These are phyloP conservation scores for Fukomys damarensis DNA, from an alignment of 2,113 vertebrate species.

Conservation along the genomic window DNA sequence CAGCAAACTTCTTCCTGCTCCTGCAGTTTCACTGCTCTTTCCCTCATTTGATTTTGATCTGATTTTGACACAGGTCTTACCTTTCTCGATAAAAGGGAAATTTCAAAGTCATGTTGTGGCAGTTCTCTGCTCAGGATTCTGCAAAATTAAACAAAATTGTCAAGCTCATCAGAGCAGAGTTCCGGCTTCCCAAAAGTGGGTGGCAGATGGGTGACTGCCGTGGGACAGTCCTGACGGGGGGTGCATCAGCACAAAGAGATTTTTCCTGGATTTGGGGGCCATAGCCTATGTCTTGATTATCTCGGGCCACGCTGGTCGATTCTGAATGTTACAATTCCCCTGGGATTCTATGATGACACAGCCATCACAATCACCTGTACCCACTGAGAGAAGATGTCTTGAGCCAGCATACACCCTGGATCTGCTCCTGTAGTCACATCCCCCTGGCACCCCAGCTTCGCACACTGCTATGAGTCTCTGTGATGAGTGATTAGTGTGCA, in stretches of 20 bases:
- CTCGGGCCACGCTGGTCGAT: not conserved
- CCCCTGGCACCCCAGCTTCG: rapidly evolving
- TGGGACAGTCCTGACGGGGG: no score
- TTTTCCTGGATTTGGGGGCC: no score
- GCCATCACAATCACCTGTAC: not conserved
- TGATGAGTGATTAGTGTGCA: not conserved
- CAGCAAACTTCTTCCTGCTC: not conserved
- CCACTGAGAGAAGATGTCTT: not conserved
- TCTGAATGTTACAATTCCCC: not conserved
- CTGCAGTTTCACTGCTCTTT: not conserved
- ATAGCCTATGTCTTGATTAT: not conserved
- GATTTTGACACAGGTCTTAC: not conserved
- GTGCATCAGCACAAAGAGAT: no score
- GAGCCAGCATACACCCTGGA: not conserved
- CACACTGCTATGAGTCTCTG: not conserved
- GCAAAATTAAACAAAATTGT: not conserved
- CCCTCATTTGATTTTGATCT: not conserved
- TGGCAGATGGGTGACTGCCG: no score
- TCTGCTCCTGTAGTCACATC: not conserved
- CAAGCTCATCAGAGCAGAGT: no score
- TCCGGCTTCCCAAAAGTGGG: no score
- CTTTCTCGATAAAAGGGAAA: not conserved
- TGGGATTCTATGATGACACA: not conserved
- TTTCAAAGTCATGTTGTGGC: not conserved
- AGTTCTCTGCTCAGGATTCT: not conserved